Conservation (phyloP, 1,140 invertebrate genomes). For the Ptiloglossa arizonensis region DNA sequence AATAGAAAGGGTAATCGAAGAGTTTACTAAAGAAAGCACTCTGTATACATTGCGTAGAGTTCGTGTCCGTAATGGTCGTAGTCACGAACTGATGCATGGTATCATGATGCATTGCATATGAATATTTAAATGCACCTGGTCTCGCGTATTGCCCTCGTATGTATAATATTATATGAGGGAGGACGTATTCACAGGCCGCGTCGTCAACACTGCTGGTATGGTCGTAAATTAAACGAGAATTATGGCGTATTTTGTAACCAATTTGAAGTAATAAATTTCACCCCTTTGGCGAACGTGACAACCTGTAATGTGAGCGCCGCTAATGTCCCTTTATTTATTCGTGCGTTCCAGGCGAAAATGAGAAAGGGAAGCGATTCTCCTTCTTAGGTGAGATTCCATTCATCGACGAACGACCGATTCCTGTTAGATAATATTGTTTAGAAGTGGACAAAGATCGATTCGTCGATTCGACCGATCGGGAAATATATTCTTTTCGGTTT, state of each 20-base stretch:
- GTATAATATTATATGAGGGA: constrained; percentile 38
- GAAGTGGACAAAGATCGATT: background rate
- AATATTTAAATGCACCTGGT: constrained; percentile 58
- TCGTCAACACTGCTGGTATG: constrained; percentile 37
- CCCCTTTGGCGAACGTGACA: constrained; percentile 25
- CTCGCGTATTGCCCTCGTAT: constrained; percentile 48
- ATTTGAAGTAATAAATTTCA: constrained; percentile 67
- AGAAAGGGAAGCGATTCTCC: background rate
- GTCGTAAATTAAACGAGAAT: constrained; percentile 59
- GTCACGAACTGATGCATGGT: constrained; percentile 18
- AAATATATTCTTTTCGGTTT: background rate
- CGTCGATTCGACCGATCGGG: too few relatives aligned
- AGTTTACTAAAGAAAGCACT: constrained; percentile 1
- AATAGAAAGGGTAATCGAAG: background rate
- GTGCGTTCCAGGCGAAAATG: constrained; percentile 7
- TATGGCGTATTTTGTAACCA: constrained; percentile 66
- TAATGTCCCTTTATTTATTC: constrained; percentile 55
- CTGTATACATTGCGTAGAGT: background rate
- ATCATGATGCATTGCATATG: constrained; percentile 58
- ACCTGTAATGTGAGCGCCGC: constrained; percentile 40
- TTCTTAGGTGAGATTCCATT: constrained; percentile 2
- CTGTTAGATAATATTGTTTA: background rate
- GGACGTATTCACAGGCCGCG: constrained; percentile 13
- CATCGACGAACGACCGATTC: background rate
- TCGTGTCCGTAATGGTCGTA: background rate